A percentile compares a stretch with the other conserved stretches of the same genome.
phyloP scores from a whole-genome alignment of 2,113 vertebrate species.

The Cercocebus atys region DNA sequence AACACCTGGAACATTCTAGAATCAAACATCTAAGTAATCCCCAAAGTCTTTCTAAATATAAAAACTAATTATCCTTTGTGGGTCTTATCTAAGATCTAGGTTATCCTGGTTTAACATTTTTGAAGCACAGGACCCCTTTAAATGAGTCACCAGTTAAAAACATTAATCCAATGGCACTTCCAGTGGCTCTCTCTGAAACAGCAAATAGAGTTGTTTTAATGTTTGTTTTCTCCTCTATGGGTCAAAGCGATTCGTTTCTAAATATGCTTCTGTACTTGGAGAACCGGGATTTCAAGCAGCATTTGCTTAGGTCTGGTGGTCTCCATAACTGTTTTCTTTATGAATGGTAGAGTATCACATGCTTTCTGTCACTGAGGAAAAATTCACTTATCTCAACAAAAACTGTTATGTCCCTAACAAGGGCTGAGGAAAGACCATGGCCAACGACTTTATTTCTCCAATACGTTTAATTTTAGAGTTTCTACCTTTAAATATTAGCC shows the following conservation, averaged over 20 bases:
- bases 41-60: constrained; percentile 27
- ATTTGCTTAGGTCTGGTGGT: background rate
- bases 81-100: constrained; percentile 49
- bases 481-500: background rate
- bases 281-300: background rate
- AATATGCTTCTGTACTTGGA: background rate
- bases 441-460: background rate
- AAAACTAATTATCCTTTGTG: constrained; percentile 63
- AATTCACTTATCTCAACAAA: constrained; percentile 33
- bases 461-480: background rate
- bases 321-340: background rate
- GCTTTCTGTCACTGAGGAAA: constrained; percentile 11
- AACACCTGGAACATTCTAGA: background rate
- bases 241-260: background rate
- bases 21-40: constrained; percentile 23
- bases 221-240: background rate
- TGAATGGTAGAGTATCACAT: background rate
- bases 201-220: background rate
- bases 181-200: background rate
- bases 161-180: background rate
- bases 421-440: background rate
- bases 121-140: constrained; percentile 8
- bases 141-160: constrained; percentile 46
- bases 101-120: constrained; percentile 50
- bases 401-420: background rate